A percentile compares a stretch with the other conserved stretches of the same genome.
phyloP scores from a whole-genome alignment of 2,113 vertebrate genomes.

The Oceanodroma tethys region DNA sequence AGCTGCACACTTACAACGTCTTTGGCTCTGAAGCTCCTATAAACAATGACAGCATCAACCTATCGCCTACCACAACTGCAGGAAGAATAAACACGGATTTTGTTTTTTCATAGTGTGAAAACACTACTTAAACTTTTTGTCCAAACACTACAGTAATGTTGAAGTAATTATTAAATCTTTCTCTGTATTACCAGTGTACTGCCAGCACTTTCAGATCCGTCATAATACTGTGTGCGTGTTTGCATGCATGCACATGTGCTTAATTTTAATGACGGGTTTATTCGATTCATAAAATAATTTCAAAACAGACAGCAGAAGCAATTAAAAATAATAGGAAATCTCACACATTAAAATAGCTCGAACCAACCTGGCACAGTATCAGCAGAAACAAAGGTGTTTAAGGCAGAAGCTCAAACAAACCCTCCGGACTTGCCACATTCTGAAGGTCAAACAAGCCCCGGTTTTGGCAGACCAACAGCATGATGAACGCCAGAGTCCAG shows the following conservation, averaged over 20 bases:
- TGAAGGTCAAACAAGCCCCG: background rate
- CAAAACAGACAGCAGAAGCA: background rate
- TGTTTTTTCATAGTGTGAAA: background rate
- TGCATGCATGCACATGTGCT: rapidly evolving
- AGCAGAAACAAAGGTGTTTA: background rate
- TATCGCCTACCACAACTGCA: background rate
- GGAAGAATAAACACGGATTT: background rate
- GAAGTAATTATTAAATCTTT: background rate
- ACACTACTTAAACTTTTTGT: background rate
- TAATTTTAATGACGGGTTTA: background rate
- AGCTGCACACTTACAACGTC: background rate
- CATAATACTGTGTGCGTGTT: background rate
- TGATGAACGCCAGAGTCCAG: background rate
- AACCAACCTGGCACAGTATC: background rate
- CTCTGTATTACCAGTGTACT: background rate
- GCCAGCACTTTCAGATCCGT: background rate
- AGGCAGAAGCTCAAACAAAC: background rate
- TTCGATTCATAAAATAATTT: background rate
- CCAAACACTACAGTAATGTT: background rate
- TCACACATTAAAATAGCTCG: background rate
- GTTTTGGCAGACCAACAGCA: background rate
- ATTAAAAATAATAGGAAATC: background rate
- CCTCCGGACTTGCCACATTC: rapidly evolving
- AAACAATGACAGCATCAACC: background rate
- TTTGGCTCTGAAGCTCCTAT: background rate